A percentile compares a stretch with the other conserved stretches of the same genome.
Conservation (phyloP, 2,888 invertebrate genomes). For the Lagria hirta region DNA sequence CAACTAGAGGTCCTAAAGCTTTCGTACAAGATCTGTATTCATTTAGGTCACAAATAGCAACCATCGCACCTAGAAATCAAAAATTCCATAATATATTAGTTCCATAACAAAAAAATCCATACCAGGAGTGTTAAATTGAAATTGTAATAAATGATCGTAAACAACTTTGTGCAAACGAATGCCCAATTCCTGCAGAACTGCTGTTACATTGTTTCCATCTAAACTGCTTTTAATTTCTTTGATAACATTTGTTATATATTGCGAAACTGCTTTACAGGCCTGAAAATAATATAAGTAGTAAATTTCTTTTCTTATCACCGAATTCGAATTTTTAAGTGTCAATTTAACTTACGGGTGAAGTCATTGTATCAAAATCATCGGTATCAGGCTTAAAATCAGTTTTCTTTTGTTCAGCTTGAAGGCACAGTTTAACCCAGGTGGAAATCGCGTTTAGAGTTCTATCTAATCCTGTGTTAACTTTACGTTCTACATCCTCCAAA, state of each 20-base stretch:
- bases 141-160: conserved; percentile 91
- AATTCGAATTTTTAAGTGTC: conserved; percentile 1
- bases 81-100: conserved; percentile 6
- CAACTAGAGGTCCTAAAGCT: conserved; percentile 72
- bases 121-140: conserved; percentile 93
- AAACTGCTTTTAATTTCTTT: conserved; percentile 77
- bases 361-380: conserved; percentile 77
- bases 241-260: conserved; percentile 76
- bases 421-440: conserved; percentile 86
- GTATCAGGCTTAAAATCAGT: conserved; percentile 90
- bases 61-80: conserved; percentile 79
- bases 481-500: conserved; percentile 86
- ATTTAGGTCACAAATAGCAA: conserved; percentile 96
- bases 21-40: conserved; percentile 93
- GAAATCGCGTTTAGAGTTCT: conserved; percentile 83
- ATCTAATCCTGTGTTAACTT: conserved; percentile 86
- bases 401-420: conserved; percentile 93
- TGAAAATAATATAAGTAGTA: conserved; percentile 45
- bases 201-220: conserved; percentile 90
- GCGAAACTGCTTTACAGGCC: conserved; percentile 84
- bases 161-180: conserved; percentile 90
- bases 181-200: conserved; percentile 86
- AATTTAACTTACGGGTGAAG: conserved; percentile 68
- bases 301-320: background rate
- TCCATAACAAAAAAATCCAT: conserved; percentile 26